Percentiles rank a stretch among this genome's conserved stretches.
Evolutionary conservation across 2,797 vertebrate species (phyloP).

Genomic region (Pteropus rufus): DNA sequence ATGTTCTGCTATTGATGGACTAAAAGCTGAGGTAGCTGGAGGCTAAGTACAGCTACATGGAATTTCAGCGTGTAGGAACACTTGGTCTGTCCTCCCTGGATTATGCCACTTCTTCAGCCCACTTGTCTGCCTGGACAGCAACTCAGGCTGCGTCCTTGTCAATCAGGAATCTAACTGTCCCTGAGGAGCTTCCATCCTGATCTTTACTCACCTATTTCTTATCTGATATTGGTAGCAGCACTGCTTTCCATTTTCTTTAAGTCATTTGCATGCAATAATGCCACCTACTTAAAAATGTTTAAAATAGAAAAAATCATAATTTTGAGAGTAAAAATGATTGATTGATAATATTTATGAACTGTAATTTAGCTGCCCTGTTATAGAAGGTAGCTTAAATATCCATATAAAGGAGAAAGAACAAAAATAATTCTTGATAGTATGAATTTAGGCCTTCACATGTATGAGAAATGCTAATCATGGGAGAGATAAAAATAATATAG

Average conservation of each 20-base stretch:
- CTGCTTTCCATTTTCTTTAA: not conserved
- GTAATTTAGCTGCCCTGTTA: not conserved
- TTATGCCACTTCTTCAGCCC: not conserved
- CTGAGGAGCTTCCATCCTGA: not conserved
- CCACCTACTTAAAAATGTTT: not conserved
- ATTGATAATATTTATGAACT: not conserved
- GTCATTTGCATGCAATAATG: not conserved
- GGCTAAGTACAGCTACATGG: not conserved
- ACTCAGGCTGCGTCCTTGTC: not conserved
- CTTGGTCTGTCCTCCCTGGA: not conserved
- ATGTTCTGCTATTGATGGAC: not conserved
- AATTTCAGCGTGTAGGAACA: not conserved
- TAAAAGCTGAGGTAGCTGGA: not conserved
- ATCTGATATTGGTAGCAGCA: not conserved
- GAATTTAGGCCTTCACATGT: not conserved
- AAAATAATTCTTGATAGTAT: not conserved
- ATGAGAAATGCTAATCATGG: not conserved
- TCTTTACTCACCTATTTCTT: not conserved
- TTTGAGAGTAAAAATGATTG: not conserved
- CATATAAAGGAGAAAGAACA: not conserved
- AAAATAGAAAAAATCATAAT: not conserved
- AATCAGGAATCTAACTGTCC: not conserved
- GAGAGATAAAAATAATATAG: not conserved
- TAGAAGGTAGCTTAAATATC: not conserved
- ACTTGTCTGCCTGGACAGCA: rapidly evolving